Base-by-base conservation (phyloP, 2,797 vertebrate species). In the Pantherophis alleghaniensis region DNA sequence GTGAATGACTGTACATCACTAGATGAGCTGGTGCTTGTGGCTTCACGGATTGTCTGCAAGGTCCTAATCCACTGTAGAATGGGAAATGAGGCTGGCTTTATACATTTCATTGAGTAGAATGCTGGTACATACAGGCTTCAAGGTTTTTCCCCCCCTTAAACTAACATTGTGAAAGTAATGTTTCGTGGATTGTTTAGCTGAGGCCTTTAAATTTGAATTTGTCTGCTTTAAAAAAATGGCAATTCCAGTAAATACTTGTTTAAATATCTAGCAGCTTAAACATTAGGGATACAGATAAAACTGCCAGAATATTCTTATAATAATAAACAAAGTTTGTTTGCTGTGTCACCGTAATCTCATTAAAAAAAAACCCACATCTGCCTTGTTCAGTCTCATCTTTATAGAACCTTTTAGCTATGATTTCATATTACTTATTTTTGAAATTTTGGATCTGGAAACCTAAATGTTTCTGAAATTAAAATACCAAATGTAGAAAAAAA, bases 21-120 rank as follows among this genome's bases (percentile, higher is more conserved):
- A 97, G 96, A 94, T 95, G 97, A 96, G 89, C 96, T 97, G 94
- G 94, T 96, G 95, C 96, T 95, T 94, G 96, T 94, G 93, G 92
- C 96, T 97, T 96, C 95, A 96, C 47, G 93, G 96, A 94, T 96
- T 97, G 96, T 93, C 94, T 96, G 94, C 96, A 96, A 91, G 94
- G 95, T 89, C 92, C 96, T 96, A 97, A 97, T 95, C 94, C 95
- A 89, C 93, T 59, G 87, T 94, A 93, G 95, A 96, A 95, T 97
- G 96, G 96, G 96, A 94, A 97, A 96, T 95, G 94, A 97, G 97
- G 89, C 95, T 97, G 96, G 95, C 95, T 97, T 97, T 97, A 96
- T 90, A 86, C 94, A 94, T 63, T 97, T 93, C 92, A 47, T 95
- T 96, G 96, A 96, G 92, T 97, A 95, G 95, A 96, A 94, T 10